Evolutionary conservation across 2,113 vertebrate species (phyloP).

Genomic region (Sturnus vulgaris): DNA sequence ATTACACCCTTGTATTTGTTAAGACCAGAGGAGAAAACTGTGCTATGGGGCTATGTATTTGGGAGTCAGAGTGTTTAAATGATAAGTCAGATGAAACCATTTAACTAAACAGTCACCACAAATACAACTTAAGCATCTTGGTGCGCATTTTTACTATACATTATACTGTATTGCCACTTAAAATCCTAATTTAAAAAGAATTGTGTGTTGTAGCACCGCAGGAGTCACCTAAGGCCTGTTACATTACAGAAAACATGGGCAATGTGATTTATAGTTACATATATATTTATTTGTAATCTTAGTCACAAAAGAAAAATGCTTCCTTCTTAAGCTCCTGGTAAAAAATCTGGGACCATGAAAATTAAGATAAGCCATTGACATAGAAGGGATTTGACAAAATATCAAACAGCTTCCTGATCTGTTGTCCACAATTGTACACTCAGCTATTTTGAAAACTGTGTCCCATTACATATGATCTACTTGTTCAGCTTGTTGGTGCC

Average conservation of each 20-base stretch:
- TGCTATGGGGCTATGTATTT: not conserved
- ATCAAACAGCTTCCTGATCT: not conserved
- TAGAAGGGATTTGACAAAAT: not conserved
- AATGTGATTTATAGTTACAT: not conserved
- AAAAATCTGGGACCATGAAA: not conserved
- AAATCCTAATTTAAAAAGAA: not conserved
- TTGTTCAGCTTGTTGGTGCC: not conserved
- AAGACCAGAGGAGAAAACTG: not conserved
- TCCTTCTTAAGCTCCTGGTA: not conserved
- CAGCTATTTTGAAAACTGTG: not conserved
- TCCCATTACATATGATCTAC: rapidly evolving
- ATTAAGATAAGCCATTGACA: not conserved
- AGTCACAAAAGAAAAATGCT: not conserved
- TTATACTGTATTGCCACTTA: not conserved
- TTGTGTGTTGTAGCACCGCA: too few relatives aligned
- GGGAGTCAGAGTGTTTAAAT: not conserved
- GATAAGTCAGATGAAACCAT: not conserved
- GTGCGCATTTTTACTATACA: not conserved
- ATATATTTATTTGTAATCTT: not conserved
- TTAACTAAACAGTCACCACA: not conserved
- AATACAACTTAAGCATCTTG: not conserved
- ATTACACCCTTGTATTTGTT: not conserved
- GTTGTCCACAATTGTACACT: rapidly evolving
- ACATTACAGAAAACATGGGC: not conserved
- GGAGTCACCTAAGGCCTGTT: not conserved